Conservation (phyloP, 2,797 vertebrate genomes). For the Nannoperca australis region DNA sequence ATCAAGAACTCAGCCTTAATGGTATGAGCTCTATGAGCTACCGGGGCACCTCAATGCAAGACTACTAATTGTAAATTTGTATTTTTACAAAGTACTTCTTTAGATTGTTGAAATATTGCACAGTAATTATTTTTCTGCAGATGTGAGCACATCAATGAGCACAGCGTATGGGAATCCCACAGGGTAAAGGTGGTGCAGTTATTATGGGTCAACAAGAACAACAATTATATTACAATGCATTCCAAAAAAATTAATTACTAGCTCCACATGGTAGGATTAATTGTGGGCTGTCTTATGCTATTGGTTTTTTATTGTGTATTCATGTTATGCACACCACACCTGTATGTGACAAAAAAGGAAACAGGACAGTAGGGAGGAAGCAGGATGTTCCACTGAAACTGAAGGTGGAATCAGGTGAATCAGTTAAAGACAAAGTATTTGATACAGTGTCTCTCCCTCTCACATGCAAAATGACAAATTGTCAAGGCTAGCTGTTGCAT, state of each 20-base stretch:
- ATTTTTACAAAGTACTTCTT: not conserved
- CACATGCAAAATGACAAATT: not conserved
- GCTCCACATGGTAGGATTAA: not conserved
- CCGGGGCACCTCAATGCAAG: too few species aligned
- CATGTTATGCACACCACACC: not conserved
- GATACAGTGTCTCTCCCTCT: not conserved
- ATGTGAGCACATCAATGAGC: not conserved
- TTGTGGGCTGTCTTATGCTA: too few species aligned
- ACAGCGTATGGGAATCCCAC: not conserved
- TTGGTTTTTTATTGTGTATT: too few species aligned
- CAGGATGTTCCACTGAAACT: not conserved
- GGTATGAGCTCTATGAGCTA: too few species aligned
- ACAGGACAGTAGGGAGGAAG: not conserved
- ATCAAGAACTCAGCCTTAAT: too few species aligned
- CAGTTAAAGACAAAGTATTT: not conserved
- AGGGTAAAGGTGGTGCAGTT: too few species aligned
- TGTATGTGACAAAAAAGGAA: not conserved
- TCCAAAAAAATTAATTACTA: not conserved
- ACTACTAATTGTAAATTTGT: too few species aligned
- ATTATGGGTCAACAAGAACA: not conserved
- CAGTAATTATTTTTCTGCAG: not conserved
- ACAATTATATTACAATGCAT: not conserved
- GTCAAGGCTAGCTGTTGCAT: not conserved
- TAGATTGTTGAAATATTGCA: not conserved
- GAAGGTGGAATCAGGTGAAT: not conserved